Conservation (phyloP, 1,140 invertebrate genomes). For the Hycleus phaleratus region DNA sequence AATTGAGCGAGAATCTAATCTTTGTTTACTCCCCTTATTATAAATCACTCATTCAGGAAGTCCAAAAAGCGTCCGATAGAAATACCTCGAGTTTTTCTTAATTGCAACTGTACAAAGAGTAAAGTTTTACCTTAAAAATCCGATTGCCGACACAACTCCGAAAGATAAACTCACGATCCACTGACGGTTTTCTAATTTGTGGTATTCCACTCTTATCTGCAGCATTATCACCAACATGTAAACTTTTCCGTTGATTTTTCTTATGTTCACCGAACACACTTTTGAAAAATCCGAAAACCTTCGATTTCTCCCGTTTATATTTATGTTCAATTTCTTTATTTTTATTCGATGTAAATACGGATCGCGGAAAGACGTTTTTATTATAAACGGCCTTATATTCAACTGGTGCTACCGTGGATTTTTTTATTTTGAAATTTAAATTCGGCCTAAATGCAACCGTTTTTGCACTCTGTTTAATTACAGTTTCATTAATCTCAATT, state of each 20-base stretch:
- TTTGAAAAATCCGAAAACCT: conserved; percentile 2
- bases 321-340: not conserved
- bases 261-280: not conserved
- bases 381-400: conserved; percentile 12
- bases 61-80: no score
- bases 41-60: no score
- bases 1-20: no score
- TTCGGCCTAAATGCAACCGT: not conserved
- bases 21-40: no score
- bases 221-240: not conserved
- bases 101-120: no score
- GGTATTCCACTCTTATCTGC: not conserved
- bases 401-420: conserved; percentile 15
- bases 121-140: conserved; percentile 17
- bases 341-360: conserved; percentile 2
- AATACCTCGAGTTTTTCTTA: not conserved
- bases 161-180: not conserved
- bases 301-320: not conserved
- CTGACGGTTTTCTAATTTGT: not conserved
- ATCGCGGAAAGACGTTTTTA: conserved; percentile 9
- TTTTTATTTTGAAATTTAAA: not conserved
- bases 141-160: conserved; percentile 12
- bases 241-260: not conserved
- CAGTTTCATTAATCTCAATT: conserved; percentile 1
- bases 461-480: conserved; percentile 1